These are phyloP conservation scores for Heliothis peltigera DNA, from an alignment of 2,888 invertebrate species.

Conservation along the genomic window DNA sequence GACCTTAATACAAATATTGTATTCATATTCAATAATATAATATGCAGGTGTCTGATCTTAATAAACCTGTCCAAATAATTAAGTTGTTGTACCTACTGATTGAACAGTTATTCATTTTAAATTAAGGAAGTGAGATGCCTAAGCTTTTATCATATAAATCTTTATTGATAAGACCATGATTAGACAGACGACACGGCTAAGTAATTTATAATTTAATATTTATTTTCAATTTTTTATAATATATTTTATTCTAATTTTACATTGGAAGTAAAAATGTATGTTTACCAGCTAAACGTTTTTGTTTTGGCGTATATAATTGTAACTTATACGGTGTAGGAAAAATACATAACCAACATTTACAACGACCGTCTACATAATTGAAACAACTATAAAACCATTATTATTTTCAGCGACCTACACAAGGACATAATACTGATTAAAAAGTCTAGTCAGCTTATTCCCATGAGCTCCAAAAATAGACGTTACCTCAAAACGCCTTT, in stretches of 20 bases:
- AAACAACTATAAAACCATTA: too few relatives aligned
- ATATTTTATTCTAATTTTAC: too few relatives aligned
- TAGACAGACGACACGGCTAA: neutral
- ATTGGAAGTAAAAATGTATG: too few relatives aligned
- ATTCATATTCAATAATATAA: slow-evolving; percentile 4
- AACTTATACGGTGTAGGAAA: too few relatives aligned
- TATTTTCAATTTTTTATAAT: too few relatives aligned
- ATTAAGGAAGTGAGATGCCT: slow-evolving; percentile 2
- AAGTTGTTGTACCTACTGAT: slow-evolving; percentile 6
- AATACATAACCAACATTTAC: too few relatives aligned
- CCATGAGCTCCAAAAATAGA: neutral
- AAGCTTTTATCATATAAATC: neutral
- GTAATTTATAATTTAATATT: too few relatives aligned
- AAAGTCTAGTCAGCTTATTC: neutral
- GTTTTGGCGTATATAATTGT: too few relatives aligned
- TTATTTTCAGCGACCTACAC: too few relatives aligned
- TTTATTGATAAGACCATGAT: slow-evolving; percentile 12
- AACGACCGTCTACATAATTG: too few relatives aligned
- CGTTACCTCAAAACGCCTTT: neutral
- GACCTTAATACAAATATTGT: slow-evolving; percentile 36
- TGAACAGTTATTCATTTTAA: slow-evolving; percentile 21
- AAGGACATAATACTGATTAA: too few relatives aligned
- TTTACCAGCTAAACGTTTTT: too few relatives aligned
- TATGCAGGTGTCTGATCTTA: slow-evolving; percentile 5
- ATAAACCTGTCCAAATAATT: slow-evolving; percentile 29